A percentile compares a stretch with the other conserved stretches of the same genome.
Evolutionary conservation across 2,113 vertebrate genomes (phyloP).

Genomic region (Xiphorhynchus elegans): DNA sequence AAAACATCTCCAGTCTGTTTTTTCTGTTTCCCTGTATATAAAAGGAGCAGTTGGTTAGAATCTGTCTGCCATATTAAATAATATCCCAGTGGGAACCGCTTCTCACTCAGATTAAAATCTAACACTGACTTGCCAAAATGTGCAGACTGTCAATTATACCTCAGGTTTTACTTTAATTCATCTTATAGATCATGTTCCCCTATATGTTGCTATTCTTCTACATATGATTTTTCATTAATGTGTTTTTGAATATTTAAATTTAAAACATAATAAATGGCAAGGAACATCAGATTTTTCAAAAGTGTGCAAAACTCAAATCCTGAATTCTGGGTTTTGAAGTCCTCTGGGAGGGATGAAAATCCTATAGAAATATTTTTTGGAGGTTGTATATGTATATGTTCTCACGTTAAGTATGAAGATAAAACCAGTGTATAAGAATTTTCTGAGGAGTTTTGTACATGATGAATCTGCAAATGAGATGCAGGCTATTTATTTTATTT

Average conservation of each 20-base stretch:
- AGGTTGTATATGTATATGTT: not conserved
- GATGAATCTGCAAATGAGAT: not conserved
- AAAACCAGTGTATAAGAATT: not conserved
- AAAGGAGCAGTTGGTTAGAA: conserved; percentile 37
- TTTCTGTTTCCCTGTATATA: not conserved
- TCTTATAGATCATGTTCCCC: not conserved
- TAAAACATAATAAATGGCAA: not conserved
- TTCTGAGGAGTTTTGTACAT: not conserved
- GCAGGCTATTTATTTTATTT: not conserved
- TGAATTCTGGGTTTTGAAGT: not conserved
- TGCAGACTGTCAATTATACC: not conserved
- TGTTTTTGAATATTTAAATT: not conserved
- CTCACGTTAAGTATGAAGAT: not conserved
- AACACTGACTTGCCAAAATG: not conserved
- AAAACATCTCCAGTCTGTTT: not conserved
- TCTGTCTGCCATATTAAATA: not conserved
- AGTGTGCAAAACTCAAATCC: not conserved
- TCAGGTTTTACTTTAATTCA: not conserved
- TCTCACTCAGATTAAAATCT: not conserved
- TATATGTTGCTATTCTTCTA: not conserved
- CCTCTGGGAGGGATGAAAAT: not conserved
- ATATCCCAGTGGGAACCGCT: not conserved
- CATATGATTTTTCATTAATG: not conserved
- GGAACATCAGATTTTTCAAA: not conserved
- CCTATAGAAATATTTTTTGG: not conserved